Evolutionary conservation across 2,888 invertebrate species (phyloP).

Genomic region (Eumerus sabulonum): DNA sequence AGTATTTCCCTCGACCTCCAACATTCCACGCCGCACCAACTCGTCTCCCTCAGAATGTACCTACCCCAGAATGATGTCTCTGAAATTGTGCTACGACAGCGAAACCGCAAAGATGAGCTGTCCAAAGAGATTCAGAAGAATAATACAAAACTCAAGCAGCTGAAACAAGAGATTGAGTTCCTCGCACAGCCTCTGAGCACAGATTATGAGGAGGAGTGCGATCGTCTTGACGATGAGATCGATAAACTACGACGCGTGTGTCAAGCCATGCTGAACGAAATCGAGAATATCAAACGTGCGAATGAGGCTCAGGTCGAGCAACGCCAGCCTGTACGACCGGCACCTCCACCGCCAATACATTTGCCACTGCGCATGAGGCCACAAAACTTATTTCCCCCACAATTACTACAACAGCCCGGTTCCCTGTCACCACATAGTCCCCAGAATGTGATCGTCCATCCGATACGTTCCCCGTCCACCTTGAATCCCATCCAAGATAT

Average conservation of each 20-base stretch:
- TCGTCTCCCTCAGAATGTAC: slow-evolving; percentile 48
- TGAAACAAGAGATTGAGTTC: slow-evolving; percentile 31
- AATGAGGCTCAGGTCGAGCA: slow-evolving; percentile 16
- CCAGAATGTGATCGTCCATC: slow-evolving; percentile 23
- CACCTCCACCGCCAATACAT: slow-evolving; percentile 51
- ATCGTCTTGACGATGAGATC: slow-evolving; percentile 44
- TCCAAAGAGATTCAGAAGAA: slow-evolving; percentile 37
- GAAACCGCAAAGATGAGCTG: slow-evolving; percentile 30
- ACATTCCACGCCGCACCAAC: slow-evolving; percentile 45
- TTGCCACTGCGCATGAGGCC: slow-evolving; percentile 38
- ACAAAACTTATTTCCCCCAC: slow-evolving; percentile 15
- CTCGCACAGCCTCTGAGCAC: slow-evolving; percentile 31
- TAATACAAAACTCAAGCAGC: slow-evolving; percentile 26
- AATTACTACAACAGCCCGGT: neutral
- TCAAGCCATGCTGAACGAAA: slow-evolving; percentile 45
- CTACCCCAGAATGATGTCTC: slow-evolving; percentile 54
- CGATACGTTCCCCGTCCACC: neutral
- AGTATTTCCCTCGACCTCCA: slow-evolving; percentile 51
- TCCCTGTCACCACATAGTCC: slow-evolving; percentile 15
- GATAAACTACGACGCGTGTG: slow-evolving; percentile 40
- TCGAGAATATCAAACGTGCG: slow-evolving; percentile 34
- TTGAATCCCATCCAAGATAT: neutral
- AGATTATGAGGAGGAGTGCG: slow-evolving; percentile 48
- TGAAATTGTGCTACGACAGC: slow-evolving; percentile 44
- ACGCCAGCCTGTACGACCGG: slow-evolving; percentile 48